phyloP scores from a whole-genome alignment of 2,113 vertebrate genomes.

The Pipra filicauda region DNA sequence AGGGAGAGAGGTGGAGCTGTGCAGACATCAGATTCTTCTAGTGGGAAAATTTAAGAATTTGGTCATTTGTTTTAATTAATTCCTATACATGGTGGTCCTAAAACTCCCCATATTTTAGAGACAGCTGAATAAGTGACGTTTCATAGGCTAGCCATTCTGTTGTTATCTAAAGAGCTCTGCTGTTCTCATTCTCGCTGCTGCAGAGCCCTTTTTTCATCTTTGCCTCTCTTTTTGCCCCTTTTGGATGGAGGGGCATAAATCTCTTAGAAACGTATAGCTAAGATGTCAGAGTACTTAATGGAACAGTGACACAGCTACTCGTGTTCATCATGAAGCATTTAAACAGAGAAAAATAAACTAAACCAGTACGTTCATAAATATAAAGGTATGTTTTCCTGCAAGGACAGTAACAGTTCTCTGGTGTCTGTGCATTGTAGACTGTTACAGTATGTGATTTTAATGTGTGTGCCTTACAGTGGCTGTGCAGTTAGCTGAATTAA shows the following conservation, averaged over 20 bases:
- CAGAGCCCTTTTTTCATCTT: constrained; percentile 17
- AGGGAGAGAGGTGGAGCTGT: background rate
- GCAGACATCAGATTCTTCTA: background rate
- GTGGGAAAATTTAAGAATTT: background rate
- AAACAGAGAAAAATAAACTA: background rate
- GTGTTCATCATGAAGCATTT: background rate
- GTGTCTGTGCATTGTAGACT: background rate
- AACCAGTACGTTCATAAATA: background rate
- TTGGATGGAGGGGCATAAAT: constrained; percentile 9
- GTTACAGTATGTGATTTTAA: background rate
- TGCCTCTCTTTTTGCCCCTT: background rate
- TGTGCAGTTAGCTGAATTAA: background rate
- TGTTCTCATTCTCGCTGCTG: background rate
- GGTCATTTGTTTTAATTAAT: background rate
- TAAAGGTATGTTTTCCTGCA: background rate
- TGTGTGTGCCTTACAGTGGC: background rate
- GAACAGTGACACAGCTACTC: background rate
- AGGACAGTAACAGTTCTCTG: background rate
- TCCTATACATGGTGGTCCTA: background rate
- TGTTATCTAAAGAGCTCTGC: background rate
- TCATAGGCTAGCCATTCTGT: background rate
- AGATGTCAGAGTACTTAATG: background rate
- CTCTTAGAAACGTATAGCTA: background rate
- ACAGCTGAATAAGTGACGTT: background rate
- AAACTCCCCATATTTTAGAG: background rate